Evolutionary conservation across 2,888 invertebrate genomes (phyloP).

Genomic region (Cataglyphis altisquamis): DNA sequence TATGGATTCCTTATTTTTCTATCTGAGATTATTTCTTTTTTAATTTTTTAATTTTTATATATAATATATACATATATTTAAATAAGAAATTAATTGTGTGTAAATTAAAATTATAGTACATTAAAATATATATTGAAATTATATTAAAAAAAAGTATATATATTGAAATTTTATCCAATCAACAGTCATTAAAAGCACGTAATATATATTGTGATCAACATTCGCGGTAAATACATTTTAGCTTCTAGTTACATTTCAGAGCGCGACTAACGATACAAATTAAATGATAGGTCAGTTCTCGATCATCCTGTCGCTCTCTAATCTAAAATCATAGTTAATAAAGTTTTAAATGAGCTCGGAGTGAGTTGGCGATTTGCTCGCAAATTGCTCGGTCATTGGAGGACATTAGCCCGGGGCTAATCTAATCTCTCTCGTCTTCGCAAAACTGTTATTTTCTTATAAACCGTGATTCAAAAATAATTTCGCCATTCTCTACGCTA

Average conservation of each 20-base stretch:
- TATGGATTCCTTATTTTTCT: background rate
- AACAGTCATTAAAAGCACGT: background rate
- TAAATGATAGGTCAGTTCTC: conserved; percentile 4
- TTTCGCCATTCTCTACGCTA: background rate
- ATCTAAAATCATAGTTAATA: conserved; percentile 55
- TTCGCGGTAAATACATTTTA: background rate
- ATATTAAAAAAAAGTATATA: background rate
- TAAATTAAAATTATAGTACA: no score
- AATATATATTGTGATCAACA: background rate
- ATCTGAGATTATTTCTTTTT: background rate
- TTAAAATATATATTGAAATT: background rate
- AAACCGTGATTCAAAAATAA: background rate
- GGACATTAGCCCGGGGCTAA: conserved; percentile 16
- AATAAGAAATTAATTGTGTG: no score
- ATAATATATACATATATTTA: background rate
- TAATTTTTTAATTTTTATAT: background rate
- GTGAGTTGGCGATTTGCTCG: conserved; percentile 42
- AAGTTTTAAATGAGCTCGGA: conserved; percentile 48
- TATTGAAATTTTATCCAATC: conserved; percentile 8
- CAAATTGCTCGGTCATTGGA: conserved; percentile 40
- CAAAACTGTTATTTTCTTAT: conserved; percentile 1
- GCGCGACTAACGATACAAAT: conserved; percentile 6
- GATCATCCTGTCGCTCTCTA: background rate
- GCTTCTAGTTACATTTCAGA: background rate
- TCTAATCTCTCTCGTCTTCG: conserved; percentile 15